Conservation (phyloP, 2,888 invertebrate genomes). For the Escarpia spicata region DNA sequence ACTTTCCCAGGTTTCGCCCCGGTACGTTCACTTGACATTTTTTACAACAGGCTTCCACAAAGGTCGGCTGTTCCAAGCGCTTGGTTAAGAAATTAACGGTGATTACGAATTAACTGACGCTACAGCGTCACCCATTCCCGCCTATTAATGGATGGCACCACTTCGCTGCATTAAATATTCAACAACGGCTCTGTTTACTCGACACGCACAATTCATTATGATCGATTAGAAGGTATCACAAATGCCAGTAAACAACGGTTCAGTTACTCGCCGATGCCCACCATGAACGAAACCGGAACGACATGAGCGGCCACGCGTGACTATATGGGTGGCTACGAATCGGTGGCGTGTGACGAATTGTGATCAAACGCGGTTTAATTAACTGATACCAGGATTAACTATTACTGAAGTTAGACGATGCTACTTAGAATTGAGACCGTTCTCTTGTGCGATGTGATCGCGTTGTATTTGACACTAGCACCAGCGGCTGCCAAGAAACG, state of each 20-base stretch:
- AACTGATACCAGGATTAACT: neutral
- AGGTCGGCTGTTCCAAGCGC: neutral
- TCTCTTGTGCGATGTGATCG: neutral
- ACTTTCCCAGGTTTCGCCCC: neutral
- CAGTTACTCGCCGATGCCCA: neutral
- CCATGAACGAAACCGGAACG: neutral
- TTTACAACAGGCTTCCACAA: neutral
- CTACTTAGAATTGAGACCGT: neutral
- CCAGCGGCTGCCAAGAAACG: neutral
- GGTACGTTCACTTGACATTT: neutral
- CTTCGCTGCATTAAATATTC: conserved; percentile 9
- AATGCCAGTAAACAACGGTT: neutral
- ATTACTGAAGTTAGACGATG: neutral
- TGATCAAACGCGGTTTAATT: neutral
- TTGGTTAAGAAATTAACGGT: neutral
- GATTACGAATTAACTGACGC: no score
- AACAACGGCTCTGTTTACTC: neutral
- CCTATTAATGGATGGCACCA: neutral
- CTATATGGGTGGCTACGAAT: neutral
- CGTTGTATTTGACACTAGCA: neutral
- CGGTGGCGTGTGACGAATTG: neutral
- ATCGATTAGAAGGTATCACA: neutral
- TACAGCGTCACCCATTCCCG: neutral
- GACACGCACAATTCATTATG: conserved; percentile 4
- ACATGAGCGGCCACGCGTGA: neutral